Evolutionary conservation across 2,888 invertebrate genomes (phyloP).

Genomic region (Bellardia bayeri): DNA sequence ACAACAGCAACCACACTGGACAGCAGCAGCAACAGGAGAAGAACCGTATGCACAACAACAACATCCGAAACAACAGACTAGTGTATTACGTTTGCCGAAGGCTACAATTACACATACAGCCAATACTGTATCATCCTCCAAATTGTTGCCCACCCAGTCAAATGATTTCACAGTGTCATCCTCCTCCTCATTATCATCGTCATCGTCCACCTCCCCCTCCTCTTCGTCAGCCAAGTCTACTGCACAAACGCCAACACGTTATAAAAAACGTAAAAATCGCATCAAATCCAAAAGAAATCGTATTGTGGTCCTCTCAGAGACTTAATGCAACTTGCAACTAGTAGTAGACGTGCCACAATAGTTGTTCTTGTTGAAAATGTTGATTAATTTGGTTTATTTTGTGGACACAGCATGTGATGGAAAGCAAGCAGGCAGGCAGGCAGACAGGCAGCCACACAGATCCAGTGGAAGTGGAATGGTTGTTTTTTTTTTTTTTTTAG

Average conservation of each 20-base stretch:
- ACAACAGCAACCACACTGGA: slow-evolving; percentile 56
- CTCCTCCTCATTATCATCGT: slow-evolving; percentile 1
- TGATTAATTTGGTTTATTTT: neutral
- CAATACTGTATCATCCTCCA: slow-evolving; percentile 60
- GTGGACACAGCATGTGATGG: neutral
- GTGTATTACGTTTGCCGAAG: slow-evolving; percentile 56
- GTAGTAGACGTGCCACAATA: neutral
- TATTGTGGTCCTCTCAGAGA: slow-evolving; percentile 63
- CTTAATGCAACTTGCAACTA: slow-evolving; percentile 29
- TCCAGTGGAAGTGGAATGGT: neutral
- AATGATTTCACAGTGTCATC: slow-evolving; percentile 46
- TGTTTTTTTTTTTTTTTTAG: neutral
- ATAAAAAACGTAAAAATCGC: slow-evolving; percentile 81
- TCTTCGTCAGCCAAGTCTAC: slow-evolving; percentile 46
- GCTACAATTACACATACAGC: slow-evolving; percentile 58
- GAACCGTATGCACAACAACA: slow-evolving; percentile 35
- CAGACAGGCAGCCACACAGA: neutral
- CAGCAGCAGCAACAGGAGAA: slow-evolving; percentile 14
- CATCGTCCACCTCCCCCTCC: neutral
- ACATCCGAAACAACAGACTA: slow-evolving; percentile 43
- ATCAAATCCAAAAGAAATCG: slow-evolving; percentile 79
- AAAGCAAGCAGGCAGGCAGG: neutral
- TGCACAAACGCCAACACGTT: slow-evolving; percentile 51
- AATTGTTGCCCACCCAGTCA: slow-evolving; percentile 58
- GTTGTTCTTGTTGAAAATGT: slow-evolving; percentile 19